Evolutionary conservation across 2,888 invertebrate species (phyloP), one percentile per base, ranked within the genome.

Genomic region (Scaptomyza tumidula): DNA sequence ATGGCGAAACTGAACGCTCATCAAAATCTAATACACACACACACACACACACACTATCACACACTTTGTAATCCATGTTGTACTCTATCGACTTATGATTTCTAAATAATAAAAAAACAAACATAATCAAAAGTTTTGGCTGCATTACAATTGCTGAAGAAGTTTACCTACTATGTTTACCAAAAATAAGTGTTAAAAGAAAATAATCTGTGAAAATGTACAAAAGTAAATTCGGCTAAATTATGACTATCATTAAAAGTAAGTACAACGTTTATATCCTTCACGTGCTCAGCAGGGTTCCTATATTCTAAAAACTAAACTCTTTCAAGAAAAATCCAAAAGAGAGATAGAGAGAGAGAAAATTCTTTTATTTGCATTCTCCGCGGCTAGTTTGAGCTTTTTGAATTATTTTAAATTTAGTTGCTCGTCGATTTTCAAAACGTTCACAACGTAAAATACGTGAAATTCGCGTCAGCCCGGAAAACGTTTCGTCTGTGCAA

Each of bases 391-490:
- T 74, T 71, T 69, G 74, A 80, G 71, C 78, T 71, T 81, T 72
- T 70, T 53, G 54, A 75, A 83, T 69, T 67, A 63, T 71, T 83
- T 87, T 87, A 78, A 86, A 84, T 78, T 90, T 85, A 90, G 90
- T 90, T 87, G 81, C 86, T 78, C 87, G 82, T 71, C 75, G 86
- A 75, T 78, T 79, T 79, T 75, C 84, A 79, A 82, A 78, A 69
- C 80, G 89, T 78, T 69, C 84, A 70, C 82, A 81, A 68, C 74
- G 64, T 41, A 50, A 61, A 64, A 48, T 37, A 55, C 43, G 52
- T 37, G 41, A 31, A 52, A 67, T 59, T 9, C 65, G 70, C 65
- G 67, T 50, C 43, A 10, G 61, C 53, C 63, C 71, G 64, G 58
- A 72, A 75, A 69, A 62, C 62, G 63, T 48, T 64, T 65, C 44